A percentile compares a stretch with the other conserved stretches of the same genome.
Evolutionary conservation across 2,888 invertebrate genomes (phyloP).

Genomic region (Metalampra italica): DNA sequence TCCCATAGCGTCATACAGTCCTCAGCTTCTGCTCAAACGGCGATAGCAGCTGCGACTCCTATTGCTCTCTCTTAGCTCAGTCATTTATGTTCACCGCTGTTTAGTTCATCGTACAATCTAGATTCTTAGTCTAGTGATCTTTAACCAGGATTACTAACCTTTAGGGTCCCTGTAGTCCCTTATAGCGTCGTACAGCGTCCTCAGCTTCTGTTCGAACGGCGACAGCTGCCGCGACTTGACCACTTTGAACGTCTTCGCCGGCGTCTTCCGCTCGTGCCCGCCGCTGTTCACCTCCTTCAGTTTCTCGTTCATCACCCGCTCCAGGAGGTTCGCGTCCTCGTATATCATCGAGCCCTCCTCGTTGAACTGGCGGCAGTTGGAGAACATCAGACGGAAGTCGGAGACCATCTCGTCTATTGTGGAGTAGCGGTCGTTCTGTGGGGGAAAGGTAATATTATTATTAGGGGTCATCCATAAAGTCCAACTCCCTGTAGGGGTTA

Average conservation of each 20-base stretch:
- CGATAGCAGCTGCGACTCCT: too few relatives aligned
- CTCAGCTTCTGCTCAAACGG: too few relatives aligned
- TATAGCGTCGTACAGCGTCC: constrained; percentile 92
- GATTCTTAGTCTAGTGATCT: too few relatives aligned
- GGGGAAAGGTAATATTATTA: constrained; percentile 11
- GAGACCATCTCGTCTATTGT: constrained; percentile 90
- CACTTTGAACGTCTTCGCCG: constrained; percentile 70
- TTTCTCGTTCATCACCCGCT: constrained; percentile 90
- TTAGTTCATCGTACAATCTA: too few relatives aligned
- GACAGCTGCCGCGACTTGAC: constrained; percentile 66
- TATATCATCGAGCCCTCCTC: constrained; percentile 97
- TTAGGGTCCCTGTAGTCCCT: constrained; percentile 86
- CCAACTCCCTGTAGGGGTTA: too few relatives aligned
- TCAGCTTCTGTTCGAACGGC: constrained; percentile 86
- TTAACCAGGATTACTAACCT: constrained; percentile 33
- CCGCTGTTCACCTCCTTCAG: constrained; percentile 85
- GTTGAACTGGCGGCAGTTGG: constrained; percentile 97
- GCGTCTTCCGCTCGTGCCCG: constrained; percentile 72
- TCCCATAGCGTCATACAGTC: too few relatives aligned
- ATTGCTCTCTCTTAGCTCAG: too few relatives aligned
- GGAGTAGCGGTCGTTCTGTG: constrained; percentile 86
- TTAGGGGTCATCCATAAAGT: too few relatives aligned
- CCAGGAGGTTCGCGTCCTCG: constrained; percentile 94
- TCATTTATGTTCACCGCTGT: too few relatives aligned
- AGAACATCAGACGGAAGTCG: constrained; percentile 96